Conservation (phyloP, 2,113 vertebrate species). For the Toxotes jaculatrix region DNA sequence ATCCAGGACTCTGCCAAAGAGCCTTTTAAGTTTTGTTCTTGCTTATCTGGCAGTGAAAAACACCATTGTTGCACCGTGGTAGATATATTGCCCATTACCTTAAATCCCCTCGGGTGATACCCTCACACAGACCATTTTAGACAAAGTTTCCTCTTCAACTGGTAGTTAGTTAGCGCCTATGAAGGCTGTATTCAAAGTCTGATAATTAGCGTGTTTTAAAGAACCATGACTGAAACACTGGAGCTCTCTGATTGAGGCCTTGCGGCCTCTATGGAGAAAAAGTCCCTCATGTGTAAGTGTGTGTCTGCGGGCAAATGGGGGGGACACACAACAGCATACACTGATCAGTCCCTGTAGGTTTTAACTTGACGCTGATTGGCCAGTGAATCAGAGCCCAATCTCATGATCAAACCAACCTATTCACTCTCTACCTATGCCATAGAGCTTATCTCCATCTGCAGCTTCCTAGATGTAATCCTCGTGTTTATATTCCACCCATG, state of each 20-base stretch:
- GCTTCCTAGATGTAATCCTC: not conserved
- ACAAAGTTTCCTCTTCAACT: constrained; percentile 1
- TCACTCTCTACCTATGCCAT: not conserved
- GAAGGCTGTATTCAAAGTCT: not conserved
- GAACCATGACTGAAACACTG: constrained; percentile 15
- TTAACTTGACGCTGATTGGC: too few species aligned
- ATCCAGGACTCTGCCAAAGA: constrained; percentile 14
- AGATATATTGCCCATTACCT: constrained; percentile 9
- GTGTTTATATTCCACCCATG: too few species aligned
- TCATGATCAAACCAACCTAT: not conserved
- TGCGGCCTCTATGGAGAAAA: constrained; percentile 7
- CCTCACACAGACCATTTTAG: not conserved
- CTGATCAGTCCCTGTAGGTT: not conserved
- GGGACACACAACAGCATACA: too few species aligned
- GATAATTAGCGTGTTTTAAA: constrained; percentile 4
- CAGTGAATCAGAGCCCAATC: too few species aligned
- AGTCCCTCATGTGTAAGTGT: not conserved
- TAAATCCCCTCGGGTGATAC: not conserved
- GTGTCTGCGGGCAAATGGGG: not conserved
- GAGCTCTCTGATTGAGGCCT: not conserved
- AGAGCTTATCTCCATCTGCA: not conserved
- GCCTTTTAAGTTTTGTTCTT: constrained; percentile 26
- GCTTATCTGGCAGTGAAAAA: constrained; percentile 9
- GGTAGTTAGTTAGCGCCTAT: not conserved
- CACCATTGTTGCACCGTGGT: constrained; percentile 1